Base-by-base conservation (phyloP, 2,797 vertebrate genomes). In the Sternotherus odoratus region DNA sequence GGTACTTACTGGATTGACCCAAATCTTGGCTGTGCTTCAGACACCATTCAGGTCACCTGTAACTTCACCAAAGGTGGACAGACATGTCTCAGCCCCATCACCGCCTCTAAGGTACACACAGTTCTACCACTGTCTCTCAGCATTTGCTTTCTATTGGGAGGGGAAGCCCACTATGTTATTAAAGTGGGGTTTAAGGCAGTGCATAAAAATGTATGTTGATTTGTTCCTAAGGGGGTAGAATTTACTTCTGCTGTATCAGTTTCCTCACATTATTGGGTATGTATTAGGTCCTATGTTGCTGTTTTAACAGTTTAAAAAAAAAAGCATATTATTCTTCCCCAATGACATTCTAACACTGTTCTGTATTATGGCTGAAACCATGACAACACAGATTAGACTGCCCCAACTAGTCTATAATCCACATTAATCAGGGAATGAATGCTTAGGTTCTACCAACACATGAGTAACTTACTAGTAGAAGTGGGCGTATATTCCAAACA, bases 1-100 rank as follows among this genome's bases (percentile, higher is more conserved):
- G 99, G 99, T 91, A 98, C 98, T 93, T 99, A 99, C 98, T 99
- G 99, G 99, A 98, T 99, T 36, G 99, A 99, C 96, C 99, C 99
- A 7, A 99, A 99, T 84, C 98, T 99, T 1, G 99, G 99, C 97
- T 99, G 99, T 80, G 98, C 98, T 1, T 99, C 99, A 0, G 99
- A 99, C 97, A 99, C 98, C 82, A 98, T 99, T 1, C 98, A 99
- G 95, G 99, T 99, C 97, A 98, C 94, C 54, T 99, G 99, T 88
- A 99, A 99, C 98, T 99, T 99, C 97, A 99, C 98, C 12, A 98
- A 97, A 0, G 99, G 99, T 51, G 99, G 99, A 88, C 99, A 99
- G 97, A 99, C 99, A 0, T 99, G 99, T 94, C 98, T 99, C 88
- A 99, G 98, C 88, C 99, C 99, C 17, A 88, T 99, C 97, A 99